A percentile compares a stretch with the other conserved stretches of the same genome.
These are phyloP conservation scores for Gastracanthus pulcherrimus DNA, from an alignment of 2,888 invertebrate species.

Conservation along the genomic window DNA sequence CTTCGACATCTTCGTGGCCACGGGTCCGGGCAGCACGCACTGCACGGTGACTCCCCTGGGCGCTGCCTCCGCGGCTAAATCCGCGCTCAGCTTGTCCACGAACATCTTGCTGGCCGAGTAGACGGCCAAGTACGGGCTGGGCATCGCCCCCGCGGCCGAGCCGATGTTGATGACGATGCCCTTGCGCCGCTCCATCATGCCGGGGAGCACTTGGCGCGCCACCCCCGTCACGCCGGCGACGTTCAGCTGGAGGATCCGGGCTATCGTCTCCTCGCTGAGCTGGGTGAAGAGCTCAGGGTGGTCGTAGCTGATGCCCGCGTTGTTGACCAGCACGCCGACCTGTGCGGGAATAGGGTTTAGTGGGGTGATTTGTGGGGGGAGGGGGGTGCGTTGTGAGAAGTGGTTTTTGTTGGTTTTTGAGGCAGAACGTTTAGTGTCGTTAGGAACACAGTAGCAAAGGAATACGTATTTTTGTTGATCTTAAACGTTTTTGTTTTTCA, in stretches of 20 bases:
- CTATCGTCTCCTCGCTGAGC: slow-evolving; percentile 72
- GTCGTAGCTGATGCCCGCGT: slow-evolving; percentile 84
- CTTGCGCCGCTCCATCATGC: slow-evolving; percentile 87
- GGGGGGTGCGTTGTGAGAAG: too few relatives aligned
- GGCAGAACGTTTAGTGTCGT: too few relatives aligned
- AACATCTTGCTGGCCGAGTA: slow-evolving; percentile 95
- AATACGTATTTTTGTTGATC: too few relatives aligned
- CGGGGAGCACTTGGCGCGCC: slow-evolving; percentile 86
- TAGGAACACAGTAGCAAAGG: too few relatives aligned
- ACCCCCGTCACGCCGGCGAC: slow-evolving; percentile 80
- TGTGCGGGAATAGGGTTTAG: slow-evolving; percentile 46
- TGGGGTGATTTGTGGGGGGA: not conserved
- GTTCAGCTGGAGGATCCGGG: slow-evolving; percentile 76
- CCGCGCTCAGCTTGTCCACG: slow-evolving; percentile 89
- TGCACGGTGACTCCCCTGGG: slow-evolving; percentile 88
- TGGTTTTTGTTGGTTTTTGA: too few relatives aligned
- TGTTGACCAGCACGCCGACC: slow-evolving; percentile 80
- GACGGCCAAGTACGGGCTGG: slow-evolving; percentile 89
- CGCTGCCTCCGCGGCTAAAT: slow-evolving; percentile 87
- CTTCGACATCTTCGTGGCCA: slow-evolving; percentile 94
- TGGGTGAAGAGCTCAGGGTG: slow-evolving; percentile 80
- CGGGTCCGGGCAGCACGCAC: slow-evolving; percentile 91
- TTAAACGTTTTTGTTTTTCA: too few relatives aligned
- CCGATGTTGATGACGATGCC: slow-evolving; percentile 95
- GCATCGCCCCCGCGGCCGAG: slow-evolving; percentile 88